A percentile compares a stretch with the other conserved stretches of the same genome.
These are phyloP conservation scores for Enteromius trimaculatus DNA, from an alignment of 2,797 vertebrate species.

Conservation along the genomic window DNA sequence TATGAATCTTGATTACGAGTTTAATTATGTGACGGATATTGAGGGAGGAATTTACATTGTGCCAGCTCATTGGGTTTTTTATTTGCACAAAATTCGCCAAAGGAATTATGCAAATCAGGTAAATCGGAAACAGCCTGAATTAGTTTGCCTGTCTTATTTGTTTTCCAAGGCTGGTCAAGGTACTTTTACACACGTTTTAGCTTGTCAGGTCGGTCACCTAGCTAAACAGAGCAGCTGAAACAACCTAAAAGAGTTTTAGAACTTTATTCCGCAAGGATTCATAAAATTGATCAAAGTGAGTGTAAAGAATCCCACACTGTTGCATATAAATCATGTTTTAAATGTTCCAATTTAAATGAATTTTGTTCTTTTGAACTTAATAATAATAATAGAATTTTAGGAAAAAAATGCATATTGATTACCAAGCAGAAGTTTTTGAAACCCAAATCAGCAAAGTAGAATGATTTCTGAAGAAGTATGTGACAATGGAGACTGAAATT, in stretches of 20 bases:
- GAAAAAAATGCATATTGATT: background rate
- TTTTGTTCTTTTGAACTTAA: background rate
- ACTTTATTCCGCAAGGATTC: background rate
- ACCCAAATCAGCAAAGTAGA: background rate
- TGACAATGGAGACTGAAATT: background rate
- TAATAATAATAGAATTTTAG: no score
- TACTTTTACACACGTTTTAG: background rate
- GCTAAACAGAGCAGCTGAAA: background rate
- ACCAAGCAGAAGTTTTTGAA: no score
- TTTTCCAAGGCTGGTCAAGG: background rate
- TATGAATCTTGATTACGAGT: background rate
- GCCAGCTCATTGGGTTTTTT: background rate
- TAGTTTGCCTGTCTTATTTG: background rate
- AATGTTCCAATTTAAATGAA: background rate
- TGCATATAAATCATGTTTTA: background rate
- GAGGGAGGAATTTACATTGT: background rate
- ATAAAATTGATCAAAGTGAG: background rate
- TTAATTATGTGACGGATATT: conserved; percentile 1
- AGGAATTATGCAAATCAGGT: conserved; percentile 7
- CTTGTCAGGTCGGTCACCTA: background rate
- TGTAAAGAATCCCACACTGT: background rate
- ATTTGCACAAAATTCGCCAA: conserved; percentile 10
- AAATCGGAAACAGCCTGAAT: background rate
- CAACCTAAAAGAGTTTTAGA: background rate
- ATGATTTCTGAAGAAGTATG: background rate